Conservation (phyloP, 2,113 vertebrate genomes). For the Butorides virescens region DNA sequence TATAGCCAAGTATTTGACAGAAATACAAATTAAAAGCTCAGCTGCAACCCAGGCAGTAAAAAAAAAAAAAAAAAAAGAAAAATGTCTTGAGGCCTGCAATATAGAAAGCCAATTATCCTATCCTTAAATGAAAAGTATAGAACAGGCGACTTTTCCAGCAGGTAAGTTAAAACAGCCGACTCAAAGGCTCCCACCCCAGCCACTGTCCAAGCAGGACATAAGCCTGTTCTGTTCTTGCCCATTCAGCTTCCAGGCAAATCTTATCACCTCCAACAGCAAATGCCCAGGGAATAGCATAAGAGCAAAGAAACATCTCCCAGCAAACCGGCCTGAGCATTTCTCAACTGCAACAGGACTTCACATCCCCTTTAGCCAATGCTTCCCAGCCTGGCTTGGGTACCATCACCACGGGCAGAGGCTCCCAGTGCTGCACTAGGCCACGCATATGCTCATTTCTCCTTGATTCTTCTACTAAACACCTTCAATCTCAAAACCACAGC, state of each 20-base stretch:
- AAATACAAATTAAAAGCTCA: constrained; percentile 11
- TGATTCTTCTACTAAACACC: neutral
- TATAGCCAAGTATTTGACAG: neutral
- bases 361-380: neutral
- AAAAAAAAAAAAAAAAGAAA: neutral
- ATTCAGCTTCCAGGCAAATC: neutral
- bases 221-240: neutral
- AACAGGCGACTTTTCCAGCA: neutral
- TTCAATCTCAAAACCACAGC: neutral
- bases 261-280: neutral
- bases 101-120: neutral
- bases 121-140: neutral
- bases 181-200: neutral
- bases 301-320: neutral
- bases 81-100: neutral
- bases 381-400: neutral
- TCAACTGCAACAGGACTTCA: neutral
- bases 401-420: neutral
- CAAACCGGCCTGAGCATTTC: neutral
- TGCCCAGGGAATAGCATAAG: neutral
- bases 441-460: neutral
- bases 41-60: neutral
- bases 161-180: neutral
- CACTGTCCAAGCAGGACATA: neutral
- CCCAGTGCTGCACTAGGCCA: neutral